Base-by-base conservation (phyloP, 2,888 invertebrate species). In the Nasonovia ribisnigri region DNA sequence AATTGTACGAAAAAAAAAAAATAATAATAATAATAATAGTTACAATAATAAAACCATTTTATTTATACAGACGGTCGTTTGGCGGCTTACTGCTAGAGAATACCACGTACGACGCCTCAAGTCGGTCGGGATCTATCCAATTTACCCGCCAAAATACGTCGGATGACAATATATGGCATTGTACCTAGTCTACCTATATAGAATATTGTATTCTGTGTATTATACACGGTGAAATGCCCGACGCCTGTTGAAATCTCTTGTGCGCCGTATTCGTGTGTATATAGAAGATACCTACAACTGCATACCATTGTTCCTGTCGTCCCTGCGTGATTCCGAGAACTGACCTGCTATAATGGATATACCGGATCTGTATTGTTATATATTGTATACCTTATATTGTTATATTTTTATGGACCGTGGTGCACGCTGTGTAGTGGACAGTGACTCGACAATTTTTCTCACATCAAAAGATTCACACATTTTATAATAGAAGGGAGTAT, bases 381-480 rank as follows among this genome's bases (percentile, higher is more conserved):
- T 6, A 67, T 67, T 36, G 67, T 67, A 67, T n/a, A 67, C 67
- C 67, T 36, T 77, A 77, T 36, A 77, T 77, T 77, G 77, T 77
- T 77, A 36, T 77, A 57, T 57, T 77, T 77, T 77, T 77, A 42
- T 77, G 77, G 36, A 8, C 77, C 20, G 36, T 20, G 77, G 77
- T 36, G 36, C 36, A 36, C 36, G 77, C 77, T 77, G 36, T 77
- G 36, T 77, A 77, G 77, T 77, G 77, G 86, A 46, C 86, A 86
- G 86, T 88, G 87, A 88, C 87, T n/a, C n/a, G 36, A 48, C 87
- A 36, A n/a, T 51, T 48, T 51, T 51, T 88, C 87, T 88, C 87
- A 51, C 87, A 43, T 84, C 43, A 84, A 84, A 43, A 84, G 43
- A 84, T 77, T 77, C 77, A 77, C 77, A 77, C 77, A 77, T 77